These are phyloP conservation scores for Drosophila nigromelanica DNA, from an alignment of 1,140 invertebrate genomes.

Conservation along the genomic window DNA sequence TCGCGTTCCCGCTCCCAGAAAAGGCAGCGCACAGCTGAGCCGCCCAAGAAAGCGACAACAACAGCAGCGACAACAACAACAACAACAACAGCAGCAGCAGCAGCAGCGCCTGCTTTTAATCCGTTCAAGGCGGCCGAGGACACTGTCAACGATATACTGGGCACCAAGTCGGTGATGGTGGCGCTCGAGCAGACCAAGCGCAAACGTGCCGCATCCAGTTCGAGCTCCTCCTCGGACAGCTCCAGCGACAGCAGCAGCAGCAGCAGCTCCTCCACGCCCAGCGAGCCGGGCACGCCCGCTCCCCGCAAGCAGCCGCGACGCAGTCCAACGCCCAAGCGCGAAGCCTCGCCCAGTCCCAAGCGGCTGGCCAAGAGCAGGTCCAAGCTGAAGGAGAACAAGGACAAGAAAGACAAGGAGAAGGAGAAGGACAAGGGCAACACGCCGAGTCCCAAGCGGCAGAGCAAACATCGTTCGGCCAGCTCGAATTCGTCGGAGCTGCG, in stretches of 20 bases:
- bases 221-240: conserved; percentile 54
- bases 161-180: conserved; percentile 70
- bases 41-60: conserved; percentile 41
- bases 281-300: conserved; percentile 52
- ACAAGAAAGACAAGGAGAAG: conserved; percentile 52
- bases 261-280: conserved; percentile 44
- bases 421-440: conserved; percentile 35
- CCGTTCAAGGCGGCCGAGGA: conserved; percentile 73
- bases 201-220: conserved; percentile 50
- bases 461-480: conserved; percentile 52
- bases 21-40: conserved; percentile 19
- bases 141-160: conserved; percentile 70
- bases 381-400: conserved; percentile 38
- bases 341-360: not conserved
- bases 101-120: conserved; percentile 54
- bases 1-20: conserved; percentile 34
- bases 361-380: conserved; percentile 17
- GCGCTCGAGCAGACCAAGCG: conserved; percentile 68
- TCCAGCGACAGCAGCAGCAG: conserved; percentile 27
- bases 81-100: not conserved
- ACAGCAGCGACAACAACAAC: not conserved
- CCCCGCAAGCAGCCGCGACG: conserved; percentile 50
- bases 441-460: conserved; percentile 44
- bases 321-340: conserved; percentile 22
- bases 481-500: conserved; percentile 84